Evolutionary conservation across 1,140 invertebrate genomes (phyloP).

Genomic region (Bombus huntii): DNA sequence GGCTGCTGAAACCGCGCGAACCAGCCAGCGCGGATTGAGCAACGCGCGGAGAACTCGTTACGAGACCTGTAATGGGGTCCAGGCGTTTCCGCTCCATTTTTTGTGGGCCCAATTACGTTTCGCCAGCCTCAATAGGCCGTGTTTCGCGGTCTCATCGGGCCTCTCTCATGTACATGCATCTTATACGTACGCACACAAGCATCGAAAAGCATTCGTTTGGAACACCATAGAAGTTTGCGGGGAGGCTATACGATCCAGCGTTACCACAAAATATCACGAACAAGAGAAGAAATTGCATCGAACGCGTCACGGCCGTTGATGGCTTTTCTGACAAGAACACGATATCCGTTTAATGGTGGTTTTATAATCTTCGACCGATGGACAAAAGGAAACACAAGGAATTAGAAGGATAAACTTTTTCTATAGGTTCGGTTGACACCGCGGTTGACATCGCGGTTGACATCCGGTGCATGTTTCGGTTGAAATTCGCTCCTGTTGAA

Average conservation of each 20-base stretch:
- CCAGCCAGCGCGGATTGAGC: constrained; percentile 63
- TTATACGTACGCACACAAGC: too few species aligned
- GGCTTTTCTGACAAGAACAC: background rate
- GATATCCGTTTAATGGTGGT: constrained; percentile 6
- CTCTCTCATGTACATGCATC: constrained; percentile 11
- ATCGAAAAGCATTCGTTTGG: constrained; percentile 24
- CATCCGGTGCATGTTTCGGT: fast-evolving
- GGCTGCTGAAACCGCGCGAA: constrained; percentile 57
- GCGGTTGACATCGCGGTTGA: fast-evolving
- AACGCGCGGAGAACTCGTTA: constrained; percentile 66
- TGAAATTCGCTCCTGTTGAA: too few species aligned
- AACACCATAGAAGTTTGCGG: constrained; percentile 33
- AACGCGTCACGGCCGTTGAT: background rate
- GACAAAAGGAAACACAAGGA: background rate
- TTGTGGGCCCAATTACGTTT: constrained; percentile 73
- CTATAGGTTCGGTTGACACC: background rate
- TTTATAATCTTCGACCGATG: background rate
- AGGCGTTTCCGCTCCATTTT: constrained; percentile 78
- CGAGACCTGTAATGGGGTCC: constrained; percentile 70
- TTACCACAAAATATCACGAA: constrained; percentile 9
- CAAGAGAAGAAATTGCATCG: constrained; percentile 12
- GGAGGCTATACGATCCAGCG: background rate
- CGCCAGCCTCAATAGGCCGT: constrained; percentile 63
- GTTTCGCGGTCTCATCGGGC: constrained; percentile 67
- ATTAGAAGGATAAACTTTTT: background rate